Percentiles rank a stretch among this genome's conserved stretches.
These are phyloP conservation scores for Pheosia tremula DNA, from an alignment of 2,888 invertebrate genomes.

Conservation along the genomic window DNA sequence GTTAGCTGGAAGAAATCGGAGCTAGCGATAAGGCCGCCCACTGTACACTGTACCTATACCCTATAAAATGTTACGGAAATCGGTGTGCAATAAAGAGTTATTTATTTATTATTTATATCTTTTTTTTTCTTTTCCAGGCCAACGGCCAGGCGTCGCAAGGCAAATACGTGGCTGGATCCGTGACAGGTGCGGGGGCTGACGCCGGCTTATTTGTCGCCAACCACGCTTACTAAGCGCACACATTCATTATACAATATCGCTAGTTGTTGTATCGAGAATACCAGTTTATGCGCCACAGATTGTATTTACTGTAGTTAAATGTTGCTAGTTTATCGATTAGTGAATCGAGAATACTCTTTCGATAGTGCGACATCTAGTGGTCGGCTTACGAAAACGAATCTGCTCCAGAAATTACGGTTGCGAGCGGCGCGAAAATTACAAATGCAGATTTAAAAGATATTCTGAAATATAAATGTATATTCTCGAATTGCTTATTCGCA, in stretches of 20 bases:
- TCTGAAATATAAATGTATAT: slow-evolving; percentile 7
- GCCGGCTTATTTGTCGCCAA: slow-evolving; percentile 97
- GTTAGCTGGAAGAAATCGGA: too few species aligned
- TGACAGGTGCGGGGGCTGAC: slow-evolving; percentile 93
- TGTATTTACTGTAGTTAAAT: slow-evolving; percentile 9
- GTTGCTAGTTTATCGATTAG: slow-evolving; percentile 1
- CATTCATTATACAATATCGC: slow-evolving; percentile 26
- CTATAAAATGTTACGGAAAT: too few species aligned
- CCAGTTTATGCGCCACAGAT: slow-evolving; percentile 20
- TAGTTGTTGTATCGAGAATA: slow-evolving; percentile 26
- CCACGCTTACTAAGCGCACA: slow-evolving; percentile 93
- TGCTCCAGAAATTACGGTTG: slow-evolving; percentile 1
- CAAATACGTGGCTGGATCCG: slow-evolving; percentile 95
- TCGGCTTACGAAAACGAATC: not conserved
- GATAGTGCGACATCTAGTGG: not conserved
- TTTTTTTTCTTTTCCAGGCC: slow-evolving; percentile 84
- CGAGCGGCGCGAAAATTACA: slow-evolving; percentile 19
- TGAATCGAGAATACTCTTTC: too few species aligned
- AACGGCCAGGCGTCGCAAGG: slow-evolving; percentile 96
- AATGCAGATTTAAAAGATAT: not conserved
- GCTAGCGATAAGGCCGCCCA: too few species aligned
- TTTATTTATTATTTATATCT: not conserved
- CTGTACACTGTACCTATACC: too few species aligned
- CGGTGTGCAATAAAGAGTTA: too few species aligned
- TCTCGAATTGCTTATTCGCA: slow-evolving; percentile 27